These are phyloP conservation scores for Columbina picui DNA, from an alignment of 2,113 vertebrate species.

Conservation along the genomic window DNA sequence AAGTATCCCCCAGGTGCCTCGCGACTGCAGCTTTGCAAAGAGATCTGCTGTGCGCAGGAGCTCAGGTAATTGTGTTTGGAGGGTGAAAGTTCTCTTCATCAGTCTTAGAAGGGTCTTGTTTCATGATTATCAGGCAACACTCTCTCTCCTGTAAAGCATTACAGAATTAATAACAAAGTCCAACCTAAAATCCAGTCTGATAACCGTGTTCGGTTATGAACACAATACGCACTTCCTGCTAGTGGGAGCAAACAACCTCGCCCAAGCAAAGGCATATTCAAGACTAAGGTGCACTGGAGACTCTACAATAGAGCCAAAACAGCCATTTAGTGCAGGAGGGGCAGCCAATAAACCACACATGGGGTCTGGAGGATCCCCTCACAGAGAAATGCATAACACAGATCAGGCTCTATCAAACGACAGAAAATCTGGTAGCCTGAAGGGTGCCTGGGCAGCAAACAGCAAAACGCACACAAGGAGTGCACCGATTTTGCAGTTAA, in stretches of 20 bases:
- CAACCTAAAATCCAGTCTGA: not conserved
- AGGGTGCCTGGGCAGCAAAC: not conserved
- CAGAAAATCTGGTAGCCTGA: not conserved
- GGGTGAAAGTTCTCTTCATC: not conserved
- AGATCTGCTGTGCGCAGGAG: not conserved
- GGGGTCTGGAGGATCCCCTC: not conserved
- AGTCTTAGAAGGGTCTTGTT: not conserved
- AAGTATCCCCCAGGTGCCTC: fast-evolving
- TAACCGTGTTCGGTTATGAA: not conserved
- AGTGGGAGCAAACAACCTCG: not conserved
- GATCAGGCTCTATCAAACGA: not conserved
- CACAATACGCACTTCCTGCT: not conserved
- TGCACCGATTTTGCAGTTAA: not conserved
- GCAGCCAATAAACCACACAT: not conserved
- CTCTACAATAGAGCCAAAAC: not conserved
- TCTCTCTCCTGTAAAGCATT: not conserved
- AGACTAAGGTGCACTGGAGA: not conserved
- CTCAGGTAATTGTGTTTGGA: not conserved
- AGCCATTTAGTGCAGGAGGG: not conserved
- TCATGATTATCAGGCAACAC: not conserved
- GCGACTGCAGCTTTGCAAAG: not conserved
- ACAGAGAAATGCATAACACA: fast-evolving
- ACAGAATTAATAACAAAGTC: constrained; percentile 13
- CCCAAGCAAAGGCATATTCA: not conserved
- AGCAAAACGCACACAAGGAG: fast-evolving